Evolutionary conservation across 2,113 vertebrate genomes (phyloP).

Genomic region (Zeus faber): DNA sequence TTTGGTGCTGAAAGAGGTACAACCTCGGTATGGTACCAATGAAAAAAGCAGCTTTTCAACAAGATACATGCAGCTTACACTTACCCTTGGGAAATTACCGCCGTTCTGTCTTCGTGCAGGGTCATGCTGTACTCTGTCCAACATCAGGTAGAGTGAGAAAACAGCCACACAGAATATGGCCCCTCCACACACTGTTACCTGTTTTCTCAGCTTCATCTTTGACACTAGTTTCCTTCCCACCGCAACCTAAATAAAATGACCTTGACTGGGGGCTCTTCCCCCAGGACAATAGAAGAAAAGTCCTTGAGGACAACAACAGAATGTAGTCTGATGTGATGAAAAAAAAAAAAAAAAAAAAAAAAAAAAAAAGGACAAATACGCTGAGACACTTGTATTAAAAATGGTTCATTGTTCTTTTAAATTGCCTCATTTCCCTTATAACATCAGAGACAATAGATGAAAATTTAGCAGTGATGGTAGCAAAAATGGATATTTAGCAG

Average conservation of each 20-base stretch:
- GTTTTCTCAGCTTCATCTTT: slow-evolving; percentile 97
- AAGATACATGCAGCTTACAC: slow-evolving; percentile 26
- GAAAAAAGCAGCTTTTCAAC: neutral
- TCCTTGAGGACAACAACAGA: slow-evolving; percentile 1
- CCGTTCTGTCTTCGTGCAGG: slow-evolving; percentile 84
- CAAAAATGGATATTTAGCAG: too few species aligned
- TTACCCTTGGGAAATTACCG: slow-evolving; percentile 95
- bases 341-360: too few species aligned
- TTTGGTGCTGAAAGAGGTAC: too few species aligned
- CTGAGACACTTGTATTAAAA: too few species aligned
- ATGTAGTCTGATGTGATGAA: slow-evolving; percentile 18
- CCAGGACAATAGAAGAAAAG: neutral
- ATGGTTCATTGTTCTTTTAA: slow-evolving; percentile 44
- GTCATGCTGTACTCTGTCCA: slow-evolving; percentile 96
- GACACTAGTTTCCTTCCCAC: slow-evolving; percentile 15
- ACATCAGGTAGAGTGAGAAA: slow-evolving; percentile 97
- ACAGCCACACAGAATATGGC: slow-evolving; percentile 98
- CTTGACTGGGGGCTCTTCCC: slow-evolving; percentile 14
- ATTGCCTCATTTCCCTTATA: slow-evolving; percentile 51
- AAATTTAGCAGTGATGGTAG: too few species aligned
- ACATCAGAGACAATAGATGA: too few species aligned
- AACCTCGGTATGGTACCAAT: slow-evolving; percentile 1
- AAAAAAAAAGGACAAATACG: too few species aligned
- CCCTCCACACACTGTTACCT: slow-evolving; percentile 95
- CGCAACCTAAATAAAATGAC: slow-evolving; percentile 7